phyloP scores from a whole-genome alignment of 2,113 vertebrate genomes.

The Capreolus pygargus region DNA sequence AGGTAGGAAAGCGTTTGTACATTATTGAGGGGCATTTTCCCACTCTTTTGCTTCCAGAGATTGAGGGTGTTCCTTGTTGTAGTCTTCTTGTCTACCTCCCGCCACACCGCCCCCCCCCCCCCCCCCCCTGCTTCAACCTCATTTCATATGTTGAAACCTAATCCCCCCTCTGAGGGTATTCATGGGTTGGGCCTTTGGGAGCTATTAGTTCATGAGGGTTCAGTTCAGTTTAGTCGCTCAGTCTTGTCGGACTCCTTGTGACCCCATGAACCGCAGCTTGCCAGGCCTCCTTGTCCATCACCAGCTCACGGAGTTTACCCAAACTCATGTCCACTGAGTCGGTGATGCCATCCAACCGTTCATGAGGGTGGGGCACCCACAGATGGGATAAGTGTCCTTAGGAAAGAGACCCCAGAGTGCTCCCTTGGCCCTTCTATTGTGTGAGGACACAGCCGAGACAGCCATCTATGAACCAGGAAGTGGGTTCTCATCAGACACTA shows the following conservation, averaged over 20 bases:
- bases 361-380: neutral
- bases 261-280: neutral
- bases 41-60: neutral
- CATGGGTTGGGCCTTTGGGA: neutral
- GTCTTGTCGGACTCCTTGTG: neutral
- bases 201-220: neutral
- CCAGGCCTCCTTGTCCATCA: neutral
- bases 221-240: neutral
- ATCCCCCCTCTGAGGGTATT: neutral
- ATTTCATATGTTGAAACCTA: neutral
- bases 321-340: neutral
- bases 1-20: neutral
- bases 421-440: neutral
- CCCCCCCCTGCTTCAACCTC: rapidly evolving
- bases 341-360: neutral
- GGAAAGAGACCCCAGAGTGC: neutral
- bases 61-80: neutral
- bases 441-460: neutral
- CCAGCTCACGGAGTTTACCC: neutral
- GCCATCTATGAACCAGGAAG: neutral
- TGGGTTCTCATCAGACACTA: neutral
- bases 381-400: neutral
- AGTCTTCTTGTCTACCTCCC: neutral
- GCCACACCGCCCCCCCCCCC: neutral
- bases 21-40: neutral